Conservation (phyloP, 1,140 invertebrate species). For the Halesus radiatus region DNA sequence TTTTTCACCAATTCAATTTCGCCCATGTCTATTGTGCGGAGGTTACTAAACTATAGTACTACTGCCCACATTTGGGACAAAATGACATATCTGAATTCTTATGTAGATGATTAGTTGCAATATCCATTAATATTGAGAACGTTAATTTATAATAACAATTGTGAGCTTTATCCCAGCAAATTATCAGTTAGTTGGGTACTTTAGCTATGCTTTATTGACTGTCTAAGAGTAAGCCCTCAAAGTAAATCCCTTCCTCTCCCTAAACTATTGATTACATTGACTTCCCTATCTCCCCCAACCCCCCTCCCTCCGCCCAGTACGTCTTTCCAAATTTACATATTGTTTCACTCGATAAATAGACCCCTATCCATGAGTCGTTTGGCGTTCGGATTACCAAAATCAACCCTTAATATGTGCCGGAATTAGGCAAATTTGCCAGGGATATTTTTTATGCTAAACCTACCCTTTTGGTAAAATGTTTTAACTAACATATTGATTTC, state of each 20-base stretch:
- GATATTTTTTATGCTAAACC: not conserved
- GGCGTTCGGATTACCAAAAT: constrained; percentile 19
- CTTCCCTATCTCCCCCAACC: not conserved
- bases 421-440: constrained; percentile 5
- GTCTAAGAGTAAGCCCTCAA: constrained; percentile 1
- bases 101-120: too few species aligned
- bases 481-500: too few species aligned
- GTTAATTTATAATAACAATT: too few species aligned
- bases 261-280: constrained; percentile 35
- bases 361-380: constrained; percentile 1
- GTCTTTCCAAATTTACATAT: constrained; percentile 19
- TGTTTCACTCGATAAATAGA: constrained; percentile 19
- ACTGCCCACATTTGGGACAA: too few species aligned
- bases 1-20: too few species aligned
- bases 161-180: too few species aligned
- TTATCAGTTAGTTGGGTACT: not conserved
- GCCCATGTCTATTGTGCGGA: too few species aligned
- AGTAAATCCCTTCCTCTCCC: constrained; percentile 19
- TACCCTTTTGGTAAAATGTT: not conserved
- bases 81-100: too few species aligned
- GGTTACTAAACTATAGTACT: too few species aligned
- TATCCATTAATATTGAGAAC: too few species aligned
- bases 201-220: constrained; percentile 9
- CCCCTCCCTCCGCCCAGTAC: too few species aligned
- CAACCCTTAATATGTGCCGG: constrained; percentile 3